These are phyloP conservation scores for Artibeus lituratus DNA, from an alignment of 2,797 vertebrate genomes.

Conservation along the genomic window DNA sequence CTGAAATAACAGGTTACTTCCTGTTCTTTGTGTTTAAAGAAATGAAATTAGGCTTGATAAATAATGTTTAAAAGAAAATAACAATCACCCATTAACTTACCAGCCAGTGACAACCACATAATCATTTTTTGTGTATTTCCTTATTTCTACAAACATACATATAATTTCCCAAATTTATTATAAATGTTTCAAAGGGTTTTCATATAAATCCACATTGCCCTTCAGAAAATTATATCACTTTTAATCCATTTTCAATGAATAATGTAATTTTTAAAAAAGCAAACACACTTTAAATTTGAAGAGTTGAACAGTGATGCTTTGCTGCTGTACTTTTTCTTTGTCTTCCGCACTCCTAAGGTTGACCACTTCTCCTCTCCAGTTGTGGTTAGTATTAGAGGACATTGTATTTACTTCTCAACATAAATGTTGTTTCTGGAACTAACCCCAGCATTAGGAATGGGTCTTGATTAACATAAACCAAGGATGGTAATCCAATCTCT, in stretches of 20 bases:
- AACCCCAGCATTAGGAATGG: not conserved
- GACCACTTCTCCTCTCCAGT: not conserved
- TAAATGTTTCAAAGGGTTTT: slow-evolving; percentile 20
- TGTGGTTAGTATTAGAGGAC: not conserved
- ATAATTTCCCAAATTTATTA: slow-evolving; percentile 1
- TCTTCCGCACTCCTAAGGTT: not conserved
- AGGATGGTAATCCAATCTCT: not conserved
- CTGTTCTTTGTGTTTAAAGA: slow-evolving; percentile 26
- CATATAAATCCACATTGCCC: slow-evolving; percentile 12
- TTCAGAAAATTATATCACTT: not conserved
- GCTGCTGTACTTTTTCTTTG: not conserved
- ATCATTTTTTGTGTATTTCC: slow-evolving; percentile 8
- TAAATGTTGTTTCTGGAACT: not conserved
- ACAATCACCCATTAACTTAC: slow-evolving; percentile 15
- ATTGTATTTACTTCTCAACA: not conserved
- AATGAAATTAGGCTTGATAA: slow-evolving; percentile 1
- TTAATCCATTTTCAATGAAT: not conserved
- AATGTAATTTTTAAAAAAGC: not conserved
- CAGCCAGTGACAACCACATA: not conserved
- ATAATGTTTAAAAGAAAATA: slow-evolving; percentile 33
- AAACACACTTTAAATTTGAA: not conserved
- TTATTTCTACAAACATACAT: not conserved
- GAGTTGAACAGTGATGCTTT: not conserved
- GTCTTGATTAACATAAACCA: not conserved
- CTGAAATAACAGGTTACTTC: slow-evolving; percentile 29